Evolutionary conservation across 1,140 invertebrate species (phyloP).

Genomic region (Hestina assimilis): DNA sequence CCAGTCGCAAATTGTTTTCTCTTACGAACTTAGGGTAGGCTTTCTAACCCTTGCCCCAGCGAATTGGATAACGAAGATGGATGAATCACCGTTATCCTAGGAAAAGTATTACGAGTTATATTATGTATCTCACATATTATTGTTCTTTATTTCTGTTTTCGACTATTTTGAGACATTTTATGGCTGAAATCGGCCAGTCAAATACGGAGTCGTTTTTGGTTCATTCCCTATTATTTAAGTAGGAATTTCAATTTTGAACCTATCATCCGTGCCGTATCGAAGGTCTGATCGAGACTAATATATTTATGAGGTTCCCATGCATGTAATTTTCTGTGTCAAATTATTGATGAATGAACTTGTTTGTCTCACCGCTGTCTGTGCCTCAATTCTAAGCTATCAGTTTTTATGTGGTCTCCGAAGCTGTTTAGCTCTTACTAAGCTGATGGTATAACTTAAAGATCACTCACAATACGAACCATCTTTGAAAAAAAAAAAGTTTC

Average conservation of each 20-base stretch:
- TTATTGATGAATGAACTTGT: no score
- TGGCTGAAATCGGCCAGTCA: conserved; percentile 22
- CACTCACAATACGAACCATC: no score
- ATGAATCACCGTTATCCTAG: conserved; percentile 38
- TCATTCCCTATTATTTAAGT: no score
- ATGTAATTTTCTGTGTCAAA: no score
- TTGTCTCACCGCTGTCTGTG: no score
- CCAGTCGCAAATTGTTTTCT: conserved; percentile 49
- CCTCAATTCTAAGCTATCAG: no score
- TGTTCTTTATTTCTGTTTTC: conserved; percentile 29
- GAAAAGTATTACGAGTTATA: conserved; percentile 29
- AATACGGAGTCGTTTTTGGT: conserved; percentile 27
- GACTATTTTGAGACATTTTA: conserved; percentile 24
- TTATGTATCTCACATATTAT: conserved; percentile 30
- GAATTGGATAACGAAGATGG: conserved; percentile 46
- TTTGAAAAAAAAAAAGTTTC: neutral
- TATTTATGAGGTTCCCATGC: no score
- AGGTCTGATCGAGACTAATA: no score
- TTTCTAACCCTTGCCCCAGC: conserved; percentile 39
- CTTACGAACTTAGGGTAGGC: conserved; percentile 41
- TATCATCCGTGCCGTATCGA: neutral
- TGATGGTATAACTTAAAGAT: no score
- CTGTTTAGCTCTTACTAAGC: no score
- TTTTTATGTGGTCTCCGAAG: no score
- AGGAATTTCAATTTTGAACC: neutral